A percentile compares a stretch with the other conserved stretches of the same genome.
These are phyloP conservation scores for Myotis yumanensis DNA, from an alignment of 2,113 vertebrate genomes.

Conservation along the genomic window DNA sequence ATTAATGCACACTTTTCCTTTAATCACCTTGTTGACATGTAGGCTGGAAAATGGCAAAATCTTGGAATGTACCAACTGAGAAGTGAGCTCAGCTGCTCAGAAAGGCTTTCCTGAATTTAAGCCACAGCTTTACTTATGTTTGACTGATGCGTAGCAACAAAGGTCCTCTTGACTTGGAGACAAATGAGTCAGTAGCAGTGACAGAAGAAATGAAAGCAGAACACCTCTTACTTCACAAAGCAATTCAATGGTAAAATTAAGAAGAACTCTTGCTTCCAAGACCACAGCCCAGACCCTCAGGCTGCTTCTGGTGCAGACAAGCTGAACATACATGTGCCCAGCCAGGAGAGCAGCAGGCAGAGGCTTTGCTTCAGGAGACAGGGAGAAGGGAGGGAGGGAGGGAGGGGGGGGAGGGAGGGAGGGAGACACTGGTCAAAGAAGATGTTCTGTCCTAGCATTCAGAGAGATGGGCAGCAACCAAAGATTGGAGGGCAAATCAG, in stretches of 20 bases:
- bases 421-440: neutral
- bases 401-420: neutral
- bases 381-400: neutral
- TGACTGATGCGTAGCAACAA: neutral
- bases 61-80: neutral
- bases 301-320: neutral
- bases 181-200: neutral
- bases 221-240: neutral
- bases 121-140: neutral
- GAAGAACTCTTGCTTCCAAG: neutral
- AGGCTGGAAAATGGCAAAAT: neutral
- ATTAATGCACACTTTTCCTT: conserved; percentile 11
- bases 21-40: neutral
- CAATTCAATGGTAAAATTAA: neutral
- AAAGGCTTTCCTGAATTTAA: neutral
- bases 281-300: neutral
- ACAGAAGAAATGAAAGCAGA: neutral
- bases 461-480: neutral
- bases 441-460: conserved; percentile 46
- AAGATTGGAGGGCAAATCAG: neutral
- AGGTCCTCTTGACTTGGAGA: neutral
- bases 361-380: neutral
- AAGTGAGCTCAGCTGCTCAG: neutral
- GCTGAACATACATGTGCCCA: accelerated
- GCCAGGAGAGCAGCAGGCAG: neutral